Evolutionary conservation across 1,140 invertebrate genomes (phyloP), one percentile per base, ranked within the genome.

Genomic region (Glossosoma conforme): DNA sequence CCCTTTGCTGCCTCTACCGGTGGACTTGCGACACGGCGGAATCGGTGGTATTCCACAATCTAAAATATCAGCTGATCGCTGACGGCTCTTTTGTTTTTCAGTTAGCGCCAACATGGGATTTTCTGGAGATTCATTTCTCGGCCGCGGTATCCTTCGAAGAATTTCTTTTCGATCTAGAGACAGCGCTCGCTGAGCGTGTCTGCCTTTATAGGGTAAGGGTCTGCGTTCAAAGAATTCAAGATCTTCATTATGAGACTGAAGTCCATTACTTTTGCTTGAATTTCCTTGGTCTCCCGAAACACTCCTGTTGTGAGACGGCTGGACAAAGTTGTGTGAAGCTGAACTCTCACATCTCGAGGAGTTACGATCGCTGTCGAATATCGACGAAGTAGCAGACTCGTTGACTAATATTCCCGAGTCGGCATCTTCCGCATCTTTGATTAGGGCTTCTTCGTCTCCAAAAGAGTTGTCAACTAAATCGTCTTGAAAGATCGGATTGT

Each of bases 371-470:
- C 80, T 80, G 33, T 85, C 83, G 45, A 83, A 76, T 18, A 85
- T 69, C 0, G 82, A 84, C 28, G 80, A 82, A 19, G 77, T 82
- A 3, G 81, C 80, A 0, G 83, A 85, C 59, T 83, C 82, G 59
- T 84, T 86, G 52, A 86, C 80, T 60, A 87, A 66, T 53, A 88
- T 88, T 8, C 85, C 85, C 18, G 84, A 86, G 63, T 88, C 85
- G 35, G 81, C 80, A 62, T 87, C 85, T 62, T 85, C 82, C 42
- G 69, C 69, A 52, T 75, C 72, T 60, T 74, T 70, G 60, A 75
- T 72, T 42, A 73, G 74, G 36, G 69, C 65, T 57, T 83, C 79
- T 63, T 83, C 79, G 54, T 82, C 78, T 58, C 78, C 80, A 37
- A 77, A 70, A 1, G 77, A 68, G 13, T 66, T 63, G 50, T 70